Base-by-base conservation (phyloP, 2,797 vertebrate genomes). In the Ceyx erithaca region DNA sequence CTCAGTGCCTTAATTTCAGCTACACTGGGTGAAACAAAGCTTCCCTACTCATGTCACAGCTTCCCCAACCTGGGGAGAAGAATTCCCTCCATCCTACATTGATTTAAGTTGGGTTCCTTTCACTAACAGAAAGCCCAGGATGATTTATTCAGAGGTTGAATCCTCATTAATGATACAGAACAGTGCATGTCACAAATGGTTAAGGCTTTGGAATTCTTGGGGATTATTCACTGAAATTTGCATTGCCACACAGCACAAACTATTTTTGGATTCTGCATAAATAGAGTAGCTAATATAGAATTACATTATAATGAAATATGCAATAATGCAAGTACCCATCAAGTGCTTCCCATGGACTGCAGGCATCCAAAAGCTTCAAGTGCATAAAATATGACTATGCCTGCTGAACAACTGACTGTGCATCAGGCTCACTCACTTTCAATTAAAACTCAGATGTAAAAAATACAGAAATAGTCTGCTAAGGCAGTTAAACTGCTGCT, bases 221-320 rank as follows among this genome's bases (percentile, higher is more conserved):
- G 80, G 88, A 96, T 97, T 96, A 93, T 92, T 95, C 87, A 85
- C 92, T 33, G 41, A 95, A 97, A 96, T 97, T 87, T 68, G 92
- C 93, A 91, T 96, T 61, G 64, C 91, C 91, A 71, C 78, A 78
- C 67, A 96, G 89, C 79, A 85, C 85, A 95, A 94, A 82, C 93
- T 94, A 96, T 97, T 96, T 96, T 94, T 70, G 88, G 94, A 91
- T 89, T 79, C 51, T 92, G 92, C 93, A 73, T 96, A 97, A 97
- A 95, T 86, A 91, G 93, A 96, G 91, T 96, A 91, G 95, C 89
- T 96, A 97, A 97, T 91, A 89, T 45, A 96, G 93, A 96, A 96
- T 96, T 96, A 89, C 79, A 93, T 97, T 96, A 93, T 87, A 95
- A 97, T 96, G 96, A 97, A 97, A 96, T 97, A 95, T 93, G 87